Conservation (phyloP, 2,888 invertebrate species). For the Alitta virens region DNA sequence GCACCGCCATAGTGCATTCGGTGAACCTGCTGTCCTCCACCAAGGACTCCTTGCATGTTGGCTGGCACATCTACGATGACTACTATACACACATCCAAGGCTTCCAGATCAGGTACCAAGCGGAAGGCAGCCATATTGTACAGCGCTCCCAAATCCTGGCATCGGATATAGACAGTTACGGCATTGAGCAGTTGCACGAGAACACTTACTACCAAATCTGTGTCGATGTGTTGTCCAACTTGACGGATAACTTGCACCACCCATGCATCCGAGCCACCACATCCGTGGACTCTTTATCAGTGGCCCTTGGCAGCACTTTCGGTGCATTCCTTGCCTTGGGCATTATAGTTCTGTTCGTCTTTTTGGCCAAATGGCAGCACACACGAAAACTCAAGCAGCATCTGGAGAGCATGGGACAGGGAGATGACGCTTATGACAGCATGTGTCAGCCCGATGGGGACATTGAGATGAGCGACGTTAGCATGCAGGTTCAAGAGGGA, state of each 20-base stretch:
- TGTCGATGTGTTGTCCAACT: constrained; percentile 21
- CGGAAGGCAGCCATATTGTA: constrained; percentile 25
- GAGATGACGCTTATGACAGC: constrained; percentile 19
- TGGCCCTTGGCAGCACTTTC: constrained; percentile 33
- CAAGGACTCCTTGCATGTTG: constrained; percentile 27
- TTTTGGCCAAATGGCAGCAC: constrained; percentile 34
- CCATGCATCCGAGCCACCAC: constrained; percentile 28
- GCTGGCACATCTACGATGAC: constrained; percentile 17
- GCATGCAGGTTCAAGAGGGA: constrained; percentile 23
- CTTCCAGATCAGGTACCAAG: constrained; percentile 27
- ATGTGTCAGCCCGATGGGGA: constrained; percentile 16
- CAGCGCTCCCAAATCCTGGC: constrained; percentile 20
- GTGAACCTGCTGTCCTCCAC: constrained; percentile 69
- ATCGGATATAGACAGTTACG: constrained; percentile 15
- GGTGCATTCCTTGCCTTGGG: constrained; percentile 34
- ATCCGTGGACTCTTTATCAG: constrained; percentile 29
- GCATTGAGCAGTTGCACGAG: constrained; percentile 31
- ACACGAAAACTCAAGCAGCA: constrained; percentile 19
- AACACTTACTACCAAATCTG: constrained; percentile 31
- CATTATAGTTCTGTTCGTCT: constrained; percentile 32
- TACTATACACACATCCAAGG: constrained; percentile 7
- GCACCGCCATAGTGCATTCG: constrained; percentile 3
- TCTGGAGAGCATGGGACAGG: constrained; percentile 7
- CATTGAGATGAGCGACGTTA: constrained; percentile 24
- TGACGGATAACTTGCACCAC: constrained; percentile 3